These are phyloP conservation scores for Drosophila sordidula DNA, from an alignment of 2,888 invertebrate genomes.

Conservation along the genomic window DNA sequence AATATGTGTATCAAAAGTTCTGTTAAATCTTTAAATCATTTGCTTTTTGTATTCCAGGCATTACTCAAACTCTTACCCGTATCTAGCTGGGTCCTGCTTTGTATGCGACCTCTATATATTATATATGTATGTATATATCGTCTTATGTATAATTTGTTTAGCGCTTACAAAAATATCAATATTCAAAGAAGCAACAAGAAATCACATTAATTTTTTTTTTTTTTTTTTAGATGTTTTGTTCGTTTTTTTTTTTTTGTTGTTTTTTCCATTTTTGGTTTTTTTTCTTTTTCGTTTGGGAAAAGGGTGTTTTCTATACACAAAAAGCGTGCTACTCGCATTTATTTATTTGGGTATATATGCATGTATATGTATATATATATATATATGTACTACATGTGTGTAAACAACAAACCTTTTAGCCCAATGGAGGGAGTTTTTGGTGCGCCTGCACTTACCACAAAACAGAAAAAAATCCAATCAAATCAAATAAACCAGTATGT, in stretches of 20 bases:
- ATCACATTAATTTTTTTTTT: conserved; percentile 69
- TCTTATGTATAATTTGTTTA: conserved; percentile 39
- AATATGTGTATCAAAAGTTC: conserved; percentile 58
- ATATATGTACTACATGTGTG: conserved; percentile 34
- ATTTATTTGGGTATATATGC: conserved; percentile 41
- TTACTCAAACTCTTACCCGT: conserved; percentile 13
- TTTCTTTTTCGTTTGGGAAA: conserved; percentile 13
- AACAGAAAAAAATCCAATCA: conserved; percentile 11
- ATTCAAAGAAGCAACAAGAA: conserved; percentile 81
- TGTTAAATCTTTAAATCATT: conserved; percentile 43
- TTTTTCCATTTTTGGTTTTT: conserved; percentile 1
- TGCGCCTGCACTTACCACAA: conserved; percentile 69
- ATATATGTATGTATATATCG: conserved; percentile 24
- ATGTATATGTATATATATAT: conserved; percentile 36
- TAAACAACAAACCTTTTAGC: conserved; percentile 57
- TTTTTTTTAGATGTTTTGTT: conserved; percentile 24
- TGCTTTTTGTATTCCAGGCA: conserved; percentile 9
- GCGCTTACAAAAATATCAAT: conserved; percentile 74
- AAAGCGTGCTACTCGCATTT: conserved; percentile 73
- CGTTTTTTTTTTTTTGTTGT: conserved; percentile 3
- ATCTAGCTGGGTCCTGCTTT: background rate
- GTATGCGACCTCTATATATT: conserved; percentile 6
- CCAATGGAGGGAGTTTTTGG: conserved; percentile 71
- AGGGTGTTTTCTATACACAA: conserved; percentile 65
- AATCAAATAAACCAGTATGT: conserved; percentile 6